These are phyloP conservation scores for Columba guinea DNA, from an alignment of 2,797 vertebrate species.

Conservation along the genomic window DNA sequence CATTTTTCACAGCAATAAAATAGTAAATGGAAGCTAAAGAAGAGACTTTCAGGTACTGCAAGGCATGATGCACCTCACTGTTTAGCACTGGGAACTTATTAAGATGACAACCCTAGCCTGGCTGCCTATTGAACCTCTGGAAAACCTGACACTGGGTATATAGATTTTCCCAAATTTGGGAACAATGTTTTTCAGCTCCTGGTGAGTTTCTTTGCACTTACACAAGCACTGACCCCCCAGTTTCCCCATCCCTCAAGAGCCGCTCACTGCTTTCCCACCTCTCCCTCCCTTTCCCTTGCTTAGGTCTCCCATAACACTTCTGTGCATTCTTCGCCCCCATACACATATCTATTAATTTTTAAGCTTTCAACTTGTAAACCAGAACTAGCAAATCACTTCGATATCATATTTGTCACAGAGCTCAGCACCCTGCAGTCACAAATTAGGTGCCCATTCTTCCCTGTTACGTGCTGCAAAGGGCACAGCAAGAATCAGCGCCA, in stretches of 20 bases:
- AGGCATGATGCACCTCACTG: background rate
- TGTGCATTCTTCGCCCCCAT: background rate
- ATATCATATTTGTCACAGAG: background rate
- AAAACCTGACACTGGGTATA: background rate
- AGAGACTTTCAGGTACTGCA: background rate
- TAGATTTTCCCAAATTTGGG: background rate
- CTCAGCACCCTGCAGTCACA: background rate
- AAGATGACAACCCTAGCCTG: background rate
- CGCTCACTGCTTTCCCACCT: background rate
- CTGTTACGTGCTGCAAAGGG: rapidly evolving
- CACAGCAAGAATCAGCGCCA: background rate
- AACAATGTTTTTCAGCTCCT: background rate
- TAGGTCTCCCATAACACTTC: background rate
- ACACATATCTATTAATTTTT: background rate
- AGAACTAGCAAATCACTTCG: background rate
- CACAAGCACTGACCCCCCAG: background rate
- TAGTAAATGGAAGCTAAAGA: background rate
- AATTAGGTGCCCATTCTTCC: background rate
- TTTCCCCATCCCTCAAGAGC: background rate
- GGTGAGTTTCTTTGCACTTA: background rate
- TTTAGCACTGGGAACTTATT: rapidly evolving
- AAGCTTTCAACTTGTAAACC: background rate
- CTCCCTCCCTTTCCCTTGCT: background rate
- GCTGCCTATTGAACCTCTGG: background rate
- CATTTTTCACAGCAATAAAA: background rate